A percentile compares a stretch with the other conserved stretches of the same genome.
phyloP scores from a whole-genome alignment of 2,888 invertebrate genomes.

The Meiosimyza platycephala region DNA sequence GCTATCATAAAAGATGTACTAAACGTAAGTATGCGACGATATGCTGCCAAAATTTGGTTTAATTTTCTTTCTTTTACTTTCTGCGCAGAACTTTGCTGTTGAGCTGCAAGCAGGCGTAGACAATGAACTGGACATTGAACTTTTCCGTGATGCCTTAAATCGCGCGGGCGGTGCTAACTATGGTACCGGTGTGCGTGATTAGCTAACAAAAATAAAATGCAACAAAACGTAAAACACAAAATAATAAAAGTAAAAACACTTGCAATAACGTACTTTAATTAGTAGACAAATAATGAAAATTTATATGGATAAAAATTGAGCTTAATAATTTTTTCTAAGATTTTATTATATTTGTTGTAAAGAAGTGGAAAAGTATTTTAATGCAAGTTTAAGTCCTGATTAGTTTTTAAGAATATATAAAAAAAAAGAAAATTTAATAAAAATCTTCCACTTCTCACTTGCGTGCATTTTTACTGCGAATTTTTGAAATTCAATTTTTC shows the following conservation, averaged over 20 bases:
- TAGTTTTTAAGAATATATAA: constrained; percentile 51
- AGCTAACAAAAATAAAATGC: constrained; percentile 43
- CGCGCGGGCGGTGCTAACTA: constrained; percentile 85
- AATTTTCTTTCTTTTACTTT: constrained; percentile 37
- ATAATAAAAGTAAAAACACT: constrained; percentile 38
- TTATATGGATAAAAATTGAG: constrained; percentile 10
- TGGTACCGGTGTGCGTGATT: constrained; percentile 79
- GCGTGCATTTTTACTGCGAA: constrained; percentile 16
- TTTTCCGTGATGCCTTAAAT: constrained; percentile 76
- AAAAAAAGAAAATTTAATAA: constrained; percentile 34
- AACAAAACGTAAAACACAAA: constrained; percentile 14
- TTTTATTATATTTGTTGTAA: constrained; percentile 39
- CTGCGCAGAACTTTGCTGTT: constrained; percentile 80
- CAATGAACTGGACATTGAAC: constrained; percentile 77
- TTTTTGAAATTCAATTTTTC: constrained; percentile 33
- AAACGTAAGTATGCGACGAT: constrained; percentile 70
- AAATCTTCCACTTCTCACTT: constrained; percentile 25
- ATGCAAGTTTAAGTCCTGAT: constrained; percentile 46
- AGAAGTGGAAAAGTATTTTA: constrained; percentile 43
- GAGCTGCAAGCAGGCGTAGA: constrained; percentile 79
- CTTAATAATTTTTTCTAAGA: neutral
- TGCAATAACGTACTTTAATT: constrained; percentile 37
- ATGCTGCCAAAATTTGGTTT: neutral
- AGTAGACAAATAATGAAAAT: constrained; percentile 20
- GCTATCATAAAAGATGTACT: constrained; percentile 81